Percentiles rank a stretch among this genome's conserved stretches.
Evolutionary conservation across 2,113 vertebrate species (phyloP).

Genomic region (Cygnus atratus): DNA sequence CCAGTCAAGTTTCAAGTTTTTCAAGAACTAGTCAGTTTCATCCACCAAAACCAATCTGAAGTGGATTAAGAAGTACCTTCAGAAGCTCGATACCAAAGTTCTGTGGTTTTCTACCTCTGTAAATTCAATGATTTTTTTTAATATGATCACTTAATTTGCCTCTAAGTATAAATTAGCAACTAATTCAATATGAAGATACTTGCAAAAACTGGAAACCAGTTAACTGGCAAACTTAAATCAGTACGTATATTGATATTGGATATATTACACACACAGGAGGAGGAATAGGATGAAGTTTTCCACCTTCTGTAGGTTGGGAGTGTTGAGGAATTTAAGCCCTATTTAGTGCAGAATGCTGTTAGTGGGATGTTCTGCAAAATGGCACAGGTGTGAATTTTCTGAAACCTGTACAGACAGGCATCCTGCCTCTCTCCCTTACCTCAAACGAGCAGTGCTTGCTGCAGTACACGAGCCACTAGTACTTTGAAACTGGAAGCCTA

Average conservation of each 20-base stretch:
- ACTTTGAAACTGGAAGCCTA: neutral
- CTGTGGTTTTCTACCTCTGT: neutral
- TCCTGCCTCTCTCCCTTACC: neutral
- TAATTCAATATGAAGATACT: neutral
- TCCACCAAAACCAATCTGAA: neutral
- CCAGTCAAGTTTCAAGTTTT: neutral
- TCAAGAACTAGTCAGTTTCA: neutral
- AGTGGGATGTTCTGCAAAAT: neutral
- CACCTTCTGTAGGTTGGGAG: neutral
- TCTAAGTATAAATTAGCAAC: neutral
- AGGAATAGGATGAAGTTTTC: neutral
- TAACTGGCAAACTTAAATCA: neutral
- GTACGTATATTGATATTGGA: neutral
- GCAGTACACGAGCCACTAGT: rapidly evolving
- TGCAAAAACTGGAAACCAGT: neutral
- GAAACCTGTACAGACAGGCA: neutral
- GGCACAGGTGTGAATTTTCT: neutral
- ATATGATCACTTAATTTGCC: neutral
- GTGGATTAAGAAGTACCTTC: neutral
- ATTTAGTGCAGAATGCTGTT: neutral
- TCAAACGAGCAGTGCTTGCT: neutral
- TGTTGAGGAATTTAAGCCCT: neutral
- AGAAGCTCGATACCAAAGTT: neutral
- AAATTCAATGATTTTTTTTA: neutral
- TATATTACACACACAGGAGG: neutral